A percentile compares a stretch with the other conserved stretches of the same genome.
Evolutionary conservation across 2,113 vertebrate species (phyloP).

Genomic region (Hippocampus guttulatus): DNA sequence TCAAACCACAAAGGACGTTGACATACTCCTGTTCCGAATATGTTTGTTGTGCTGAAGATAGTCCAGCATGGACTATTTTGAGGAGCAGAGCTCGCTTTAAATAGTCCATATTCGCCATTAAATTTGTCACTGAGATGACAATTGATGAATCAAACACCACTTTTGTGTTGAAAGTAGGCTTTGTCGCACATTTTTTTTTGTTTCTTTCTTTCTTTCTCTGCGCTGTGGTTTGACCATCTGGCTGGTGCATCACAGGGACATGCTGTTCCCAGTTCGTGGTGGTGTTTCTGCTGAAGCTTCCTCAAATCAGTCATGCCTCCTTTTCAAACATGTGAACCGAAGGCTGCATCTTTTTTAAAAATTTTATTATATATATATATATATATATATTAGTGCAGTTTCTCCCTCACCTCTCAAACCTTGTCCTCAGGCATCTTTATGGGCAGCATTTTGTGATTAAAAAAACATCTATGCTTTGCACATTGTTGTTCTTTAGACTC

Average conservation of each 20-base stretch:
- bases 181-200: constrained; percentile 6
- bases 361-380: too few species aligned
- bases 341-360: constrained; percentile 4
- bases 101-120: constrained; percentile 18
- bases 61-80: not conserved
- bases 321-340: constrained; percentile 11
- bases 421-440: not conserved
- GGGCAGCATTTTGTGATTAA: not conserved
- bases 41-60: constrained; percentile 14
- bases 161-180: constrained; percentile 7
- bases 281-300: constrained; percentile 9
- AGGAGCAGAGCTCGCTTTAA: constrained; percentile 30
- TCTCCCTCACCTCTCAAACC: not conserved
- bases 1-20: not conserved
- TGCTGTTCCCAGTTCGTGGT: constrained; percentile 37
- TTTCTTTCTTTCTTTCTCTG: constrained; percentile 4
- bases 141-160: constrained; percentile 17
- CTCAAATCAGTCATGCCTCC: constrained; percentile 23
- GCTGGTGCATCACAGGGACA: constrained; percentile 31
- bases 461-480: not conserved
- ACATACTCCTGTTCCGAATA: not conserved
- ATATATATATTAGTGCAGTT: not conserved
- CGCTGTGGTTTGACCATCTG: constrained; percentile 23
- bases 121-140: not conserved
- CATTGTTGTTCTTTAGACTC: not conserved